Evolutionary conservation across 2,888 invertebrate species (phyloP).

Genomic region (Eilema caniola): DNA sequence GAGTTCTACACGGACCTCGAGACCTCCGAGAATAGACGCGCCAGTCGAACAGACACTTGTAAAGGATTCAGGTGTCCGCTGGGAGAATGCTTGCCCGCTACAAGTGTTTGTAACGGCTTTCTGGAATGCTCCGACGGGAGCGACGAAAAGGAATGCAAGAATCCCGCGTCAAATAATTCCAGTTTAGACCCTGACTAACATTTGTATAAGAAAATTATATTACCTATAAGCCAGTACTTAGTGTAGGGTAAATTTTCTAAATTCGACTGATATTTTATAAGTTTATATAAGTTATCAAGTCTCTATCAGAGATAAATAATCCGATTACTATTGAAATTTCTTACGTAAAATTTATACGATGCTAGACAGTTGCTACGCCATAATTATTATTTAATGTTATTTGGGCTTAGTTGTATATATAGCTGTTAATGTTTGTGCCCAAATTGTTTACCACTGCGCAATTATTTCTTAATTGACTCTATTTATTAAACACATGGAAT

Average conservation of each 20-base stretch:
- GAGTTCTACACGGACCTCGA: constrained; percentile 78
- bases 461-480: constrained; percentile 60
- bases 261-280: constrained; percentile 85
- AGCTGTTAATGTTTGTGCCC: constrained; percentile 63
- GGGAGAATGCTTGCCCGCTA: constrained; percentile 91
- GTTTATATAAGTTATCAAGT: constrained; percentile 64
- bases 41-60: constrained; percentile 79
- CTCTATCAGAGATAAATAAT: constrained; percentile 42
- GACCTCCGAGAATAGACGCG: constrained; percentile 75
- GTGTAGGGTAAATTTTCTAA: constrained; percentile 67
- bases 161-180: constrained; percentile 61
- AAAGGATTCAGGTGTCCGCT: constrained; percentile 91
- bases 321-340: constrained; percentile 39
- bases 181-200: constrained; percentile 72
- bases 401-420: constrained; percentile 78
- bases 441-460: constrained; percentile 64
- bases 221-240: constrained; percentile 77
- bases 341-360: constrained; percentile 32
- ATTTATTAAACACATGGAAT: constrained; percentile 81
- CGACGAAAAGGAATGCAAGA: constrained; percentile 89
- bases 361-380: constrained; percentile 54
- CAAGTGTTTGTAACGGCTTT: constrained; percentile 92
- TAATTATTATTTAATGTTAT: constrained; percentile 61
- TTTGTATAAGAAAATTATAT: constrained; percentile 36
- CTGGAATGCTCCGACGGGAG: constrained; percentile 93